These are phyloP conservation scores for Chionis minor DNA, from an alignment of 2,113 vertebrate genomes.

Conservation along the genomic window DNA sequence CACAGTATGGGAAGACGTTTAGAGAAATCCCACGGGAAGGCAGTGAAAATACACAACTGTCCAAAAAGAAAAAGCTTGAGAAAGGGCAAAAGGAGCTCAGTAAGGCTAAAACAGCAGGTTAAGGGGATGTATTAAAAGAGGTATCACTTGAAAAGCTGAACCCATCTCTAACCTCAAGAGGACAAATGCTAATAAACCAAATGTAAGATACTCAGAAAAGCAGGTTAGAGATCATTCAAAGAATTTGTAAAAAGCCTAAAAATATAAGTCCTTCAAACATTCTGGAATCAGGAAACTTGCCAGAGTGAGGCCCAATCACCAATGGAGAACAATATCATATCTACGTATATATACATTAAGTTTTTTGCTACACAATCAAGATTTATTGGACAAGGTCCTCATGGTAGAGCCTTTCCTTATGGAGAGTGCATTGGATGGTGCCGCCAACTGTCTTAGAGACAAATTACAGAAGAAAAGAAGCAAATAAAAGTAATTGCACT, in stretches of 20 bases:
- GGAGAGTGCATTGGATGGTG: background rate
- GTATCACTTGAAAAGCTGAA: background rate
- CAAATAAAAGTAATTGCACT: background rate
- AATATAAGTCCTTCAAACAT: background rate
- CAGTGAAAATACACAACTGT: background rate
- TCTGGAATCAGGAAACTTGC: background rate
- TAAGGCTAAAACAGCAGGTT: background rate
- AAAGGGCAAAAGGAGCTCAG: background rate
- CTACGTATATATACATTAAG: accelerated
- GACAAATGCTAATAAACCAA: background rate
- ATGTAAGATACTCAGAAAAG: background rate
- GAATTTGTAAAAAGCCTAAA: background rate
- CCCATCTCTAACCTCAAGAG: background rate
- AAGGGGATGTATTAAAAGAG: background rate
- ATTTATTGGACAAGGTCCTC: background rate
- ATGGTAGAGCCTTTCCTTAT: background rate
- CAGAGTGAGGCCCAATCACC: background rate
- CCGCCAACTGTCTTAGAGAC: background rate
- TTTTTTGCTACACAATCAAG: background rate
- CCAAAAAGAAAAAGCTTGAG: background rate
- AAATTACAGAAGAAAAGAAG: background rate
- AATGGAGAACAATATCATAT: background rate
- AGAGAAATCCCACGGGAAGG: background rate
- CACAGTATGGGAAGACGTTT: background rate
- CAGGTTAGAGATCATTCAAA: background rate